Evolutionary conservation across 2,888 invertebrate species (phyloP), one percentile per base, ranked within the genome.

Genomic region (Beris morrisii): DNA sequence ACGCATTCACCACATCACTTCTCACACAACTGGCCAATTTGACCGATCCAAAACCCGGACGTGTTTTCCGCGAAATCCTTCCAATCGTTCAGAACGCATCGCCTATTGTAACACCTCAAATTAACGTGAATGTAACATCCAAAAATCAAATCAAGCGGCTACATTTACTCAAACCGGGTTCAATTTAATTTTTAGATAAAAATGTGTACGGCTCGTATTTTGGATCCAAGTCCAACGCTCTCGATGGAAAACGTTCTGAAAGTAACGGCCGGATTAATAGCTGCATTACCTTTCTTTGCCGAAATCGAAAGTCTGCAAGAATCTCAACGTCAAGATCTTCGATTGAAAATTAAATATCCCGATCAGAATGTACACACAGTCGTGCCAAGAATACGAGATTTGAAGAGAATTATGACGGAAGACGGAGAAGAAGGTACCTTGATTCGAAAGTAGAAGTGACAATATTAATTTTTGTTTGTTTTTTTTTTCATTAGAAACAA

Each of bases 261-360:
- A 76, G 95, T 97, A 76, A 94, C 95, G 44, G 95, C 97, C 0
- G 97, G 97, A 0, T 85, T 97, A 4, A 88, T 96, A 58, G 87
- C 95, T 68, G 92, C 92, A 44, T 88, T 97, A 46, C 90, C 91
- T 12, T 84, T 97, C 66, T 92, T 95, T 74, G 95, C 94, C 0
- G 93, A 93, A 77, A 85, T 97, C 70, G 84, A 87, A 71, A 90
- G 94, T 79, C 84, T 96, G 65, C 85, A 87, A 45, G 87, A 90
- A 74, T 86, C 90, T 0, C 84, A 84, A 65, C 87, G 91, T 1
- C 83, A 83, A 57, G 86, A 89, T 68, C 82, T 97, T 73, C 85
- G 95, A 69, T 86, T 96, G 70, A 90, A 92, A 82, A 89, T 95
- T 32, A 88, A 89, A 71, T 97, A 97, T 82, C 96, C 97, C 0